Conservation (phyloP, 1,140 invertebrate species). For the Leptonema lineaticorne region DNA sequence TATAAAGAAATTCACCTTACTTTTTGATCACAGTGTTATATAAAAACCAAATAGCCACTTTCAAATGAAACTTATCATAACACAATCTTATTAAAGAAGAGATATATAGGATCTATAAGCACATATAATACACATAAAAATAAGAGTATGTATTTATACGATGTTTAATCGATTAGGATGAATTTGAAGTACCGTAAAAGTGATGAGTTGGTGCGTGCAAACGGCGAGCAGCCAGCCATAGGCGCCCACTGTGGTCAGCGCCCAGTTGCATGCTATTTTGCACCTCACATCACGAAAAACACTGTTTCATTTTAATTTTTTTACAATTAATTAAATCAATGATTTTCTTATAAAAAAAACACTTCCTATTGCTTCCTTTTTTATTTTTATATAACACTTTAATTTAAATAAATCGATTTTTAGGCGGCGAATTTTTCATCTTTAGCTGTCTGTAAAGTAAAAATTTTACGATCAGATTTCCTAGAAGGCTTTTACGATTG, state of each 20-base stretch:
- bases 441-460: no score
- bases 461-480: not conserved
- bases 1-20: no score
- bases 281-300: constrained; percentile 4
- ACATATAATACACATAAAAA: no score
- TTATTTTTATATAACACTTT: no score
- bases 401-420: no score
- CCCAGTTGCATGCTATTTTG: constrained; percentile 36
- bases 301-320: no score
- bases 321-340: no score
- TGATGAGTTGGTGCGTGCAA: constrained; percentile 33
- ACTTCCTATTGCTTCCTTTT: not conserved
- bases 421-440: not conserved
- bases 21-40: no score
- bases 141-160: not conserved
- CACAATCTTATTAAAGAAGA: no score
- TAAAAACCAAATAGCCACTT: no score
- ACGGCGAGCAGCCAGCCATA: constrained; percentile 38
- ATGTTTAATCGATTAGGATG: not conserved
- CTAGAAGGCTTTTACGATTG: not conserved
- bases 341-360: not conserved
- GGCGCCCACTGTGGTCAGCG: constrained; percentile 33
- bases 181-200: constrained; percentile 29
- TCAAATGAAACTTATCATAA: no score
- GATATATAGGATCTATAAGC: no score